These are phyloP conservation scores for Pyrgus malvae DNA, from an alignment of 2,888 invertebrate species.

Conservation along the genomic window DNA sequence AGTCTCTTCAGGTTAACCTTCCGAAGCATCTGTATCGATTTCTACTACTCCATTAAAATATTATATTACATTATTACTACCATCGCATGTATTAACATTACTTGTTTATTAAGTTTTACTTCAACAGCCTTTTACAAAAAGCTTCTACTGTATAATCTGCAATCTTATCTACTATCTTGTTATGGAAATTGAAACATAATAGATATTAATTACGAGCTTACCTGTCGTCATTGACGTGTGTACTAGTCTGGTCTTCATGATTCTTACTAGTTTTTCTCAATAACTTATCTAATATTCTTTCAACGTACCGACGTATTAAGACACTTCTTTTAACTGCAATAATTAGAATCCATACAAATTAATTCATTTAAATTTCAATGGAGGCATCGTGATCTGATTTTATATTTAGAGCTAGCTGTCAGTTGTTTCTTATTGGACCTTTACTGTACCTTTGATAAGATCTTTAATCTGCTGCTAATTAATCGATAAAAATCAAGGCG, in stretches of 20 bases:
- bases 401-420: background rate
- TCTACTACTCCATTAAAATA: too few relatives aligned
- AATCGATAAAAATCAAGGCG: too few relatives aligned
- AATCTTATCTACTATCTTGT: background rate
- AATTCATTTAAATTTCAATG: constrained; percentile 6
- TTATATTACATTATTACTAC: too few relatives aligned
- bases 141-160: too few relatives aligned
- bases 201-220: constrained; percentile 4
- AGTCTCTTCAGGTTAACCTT: too few relatives aligned
- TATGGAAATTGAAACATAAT: background rate
- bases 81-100: too few relatives aligned
- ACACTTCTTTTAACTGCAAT: constrained; percentile 9
- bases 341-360: constrained; percentile 5
- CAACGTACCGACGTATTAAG: constrained; percentile 2
- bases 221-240: constrained; percentile 4
- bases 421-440: too few relatives aligned
- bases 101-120: too few relatives aligned
- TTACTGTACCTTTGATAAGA: too few relatives aligned
- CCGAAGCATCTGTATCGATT: too few relatives aligned
- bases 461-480: too few relatives aligned
- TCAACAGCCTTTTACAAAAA: too few relatives aligned
- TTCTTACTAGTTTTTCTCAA: background rate
- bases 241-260: background rate
- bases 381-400: background rate
- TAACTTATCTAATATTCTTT: constrained; percentile 12